These are phyloP conservation scores for Halichoeres trimaculatus DNA, from an alignment of 2,113 vertebrate species.

Conservation along the genomic window DNA sequence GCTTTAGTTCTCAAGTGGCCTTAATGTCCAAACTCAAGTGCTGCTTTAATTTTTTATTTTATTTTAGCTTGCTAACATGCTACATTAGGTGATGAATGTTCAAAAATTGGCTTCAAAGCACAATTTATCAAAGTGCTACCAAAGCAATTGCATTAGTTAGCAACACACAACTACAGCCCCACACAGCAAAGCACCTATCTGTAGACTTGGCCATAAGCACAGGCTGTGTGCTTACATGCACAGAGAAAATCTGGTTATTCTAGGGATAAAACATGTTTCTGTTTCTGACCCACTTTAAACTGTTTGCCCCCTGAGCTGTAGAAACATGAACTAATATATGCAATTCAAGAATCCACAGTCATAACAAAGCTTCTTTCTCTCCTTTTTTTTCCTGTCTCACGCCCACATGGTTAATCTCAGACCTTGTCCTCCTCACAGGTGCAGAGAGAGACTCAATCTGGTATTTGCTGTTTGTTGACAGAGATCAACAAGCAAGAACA, in stretches of 20 bases:
- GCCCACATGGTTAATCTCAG: constrained; percentile 22
- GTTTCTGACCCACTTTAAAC: not conserved
- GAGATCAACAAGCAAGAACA: constrained; percentile 76
- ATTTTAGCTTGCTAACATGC: not conserved
- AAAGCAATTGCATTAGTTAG: not conserved
- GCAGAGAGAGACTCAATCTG: constrained; percentile 48
- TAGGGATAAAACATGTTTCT: not conserved
- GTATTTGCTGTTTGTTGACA: constrained; percentile 69
- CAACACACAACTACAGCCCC: not conserved
- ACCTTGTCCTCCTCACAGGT: constrained; percentile 52
- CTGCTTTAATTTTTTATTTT: not conserved
- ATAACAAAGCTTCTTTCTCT: constrained; percentile 30
- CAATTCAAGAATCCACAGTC: constrained; percentile 20
- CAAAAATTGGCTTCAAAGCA: no score
- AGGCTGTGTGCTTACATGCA: no score
- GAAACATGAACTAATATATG: constrained; percentile 9
- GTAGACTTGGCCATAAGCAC: no score
- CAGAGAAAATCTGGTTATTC: not conserved
- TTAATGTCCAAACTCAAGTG: no score
- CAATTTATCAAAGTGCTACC: no score
- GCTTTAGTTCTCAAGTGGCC: no score
- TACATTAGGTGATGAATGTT: no score
- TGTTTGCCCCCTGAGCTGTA: constrained; percentile 22
- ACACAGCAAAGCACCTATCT: not conserved
- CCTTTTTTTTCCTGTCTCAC: constrained; percentile 29